Conservation (phyloP, 2,797 vertebrate species). For the Amniataba percoides region DNA sequence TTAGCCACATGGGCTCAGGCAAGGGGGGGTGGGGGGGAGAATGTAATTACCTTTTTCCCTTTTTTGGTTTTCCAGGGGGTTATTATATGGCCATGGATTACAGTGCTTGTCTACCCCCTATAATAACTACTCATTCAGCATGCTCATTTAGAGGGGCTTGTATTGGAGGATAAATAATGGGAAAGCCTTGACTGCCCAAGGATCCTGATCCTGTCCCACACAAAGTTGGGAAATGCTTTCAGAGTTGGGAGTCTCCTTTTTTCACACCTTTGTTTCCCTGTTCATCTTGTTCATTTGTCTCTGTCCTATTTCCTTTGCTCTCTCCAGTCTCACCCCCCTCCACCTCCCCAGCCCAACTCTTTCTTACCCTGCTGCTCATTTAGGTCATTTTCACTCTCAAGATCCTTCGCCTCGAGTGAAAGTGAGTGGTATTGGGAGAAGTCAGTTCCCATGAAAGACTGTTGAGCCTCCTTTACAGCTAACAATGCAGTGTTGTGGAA, state of each 20-base stretch:
- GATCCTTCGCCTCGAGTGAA: constrained; percentile 50
- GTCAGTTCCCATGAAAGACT: constrained; percentile 73
- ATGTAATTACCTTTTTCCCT: constrained; percentile 66
- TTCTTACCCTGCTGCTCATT: constrained; percentile 51
- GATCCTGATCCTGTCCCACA: constrained; percentile 54
- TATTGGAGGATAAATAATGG: constrained; percentile 65
- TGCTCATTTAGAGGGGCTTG: constrained; percentile 66
- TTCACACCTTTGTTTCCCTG: constrained; percentile 57
- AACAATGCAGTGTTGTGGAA: constrained; percentile 73
- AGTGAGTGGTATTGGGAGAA: constrained; percentile 54
- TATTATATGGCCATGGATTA: constrained; percentile 74
- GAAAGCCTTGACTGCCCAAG: constrained; percentile 50
- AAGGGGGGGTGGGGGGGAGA: constrained; percentile 30
- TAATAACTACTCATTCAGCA: constrained; percentile 77
- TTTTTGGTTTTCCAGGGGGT: constrained; percentile 70
- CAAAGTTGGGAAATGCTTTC: constrained; percentile 38
- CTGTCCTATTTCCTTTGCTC: constrained; percentile 45
- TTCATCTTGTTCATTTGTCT: constrained; percentile 27
- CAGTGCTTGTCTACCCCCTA: constrained; percentile 55
- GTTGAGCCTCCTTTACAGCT: constrained; percentile 60
- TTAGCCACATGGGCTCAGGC: constrained; percentile 68
- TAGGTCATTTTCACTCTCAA: constrained; percentile 56
- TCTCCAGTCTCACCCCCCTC: constrained; percentile 24
- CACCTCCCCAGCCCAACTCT: constrained; percentile 5
- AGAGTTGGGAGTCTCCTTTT: constrained; percentile 36